Evolutionary conservation across 2,888 invertebrate species (phyloP).

Genomic region (Mayetiola destructor): DNA sequence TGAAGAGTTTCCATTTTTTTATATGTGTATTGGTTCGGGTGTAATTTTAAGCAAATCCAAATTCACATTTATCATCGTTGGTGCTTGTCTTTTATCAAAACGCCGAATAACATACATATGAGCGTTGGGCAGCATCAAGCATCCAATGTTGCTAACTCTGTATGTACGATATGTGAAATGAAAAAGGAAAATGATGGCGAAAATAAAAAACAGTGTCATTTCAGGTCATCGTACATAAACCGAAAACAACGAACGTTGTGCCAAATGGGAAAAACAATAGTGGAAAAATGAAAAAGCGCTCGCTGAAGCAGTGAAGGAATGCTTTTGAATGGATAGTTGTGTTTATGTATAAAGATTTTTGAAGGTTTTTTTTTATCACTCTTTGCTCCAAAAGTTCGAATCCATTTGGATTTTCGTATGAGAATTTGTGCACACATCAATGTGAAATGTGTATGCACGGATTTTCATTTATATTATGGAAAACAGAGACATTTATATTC

Average conservation of each 20-base stretch:
- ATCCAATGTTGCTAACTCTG: too few species aligned
- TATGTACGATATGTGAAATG: too few species aligned
- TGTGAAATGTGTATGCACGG: slow-evolving; percentile 1
- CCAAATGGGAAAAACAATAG: background rate
- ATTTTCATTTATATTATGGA: slow-evolving; percentile 1
- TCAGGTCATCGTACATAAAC: slow-evolving; percentile 6
- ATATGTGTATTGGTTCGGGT: too few species aligned
- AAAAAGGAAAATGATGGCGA: too few species aligned
- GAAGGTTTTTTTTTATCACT: too few species aligned
- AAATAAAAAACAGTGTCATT: background rate
- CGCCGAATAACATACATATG: background rate
- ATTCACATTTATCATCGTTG: slow-evolving; percentile 4
- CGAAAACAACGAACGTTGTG: background rate
- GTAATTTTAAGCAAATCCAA: background rate
- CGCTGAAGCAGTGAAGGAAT: background rate
- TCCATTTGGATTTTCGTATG: background rate
- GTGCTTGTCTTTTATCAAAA: background rate
- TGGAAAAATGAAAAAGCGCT: background rate
- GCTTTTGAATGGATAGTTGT: too few species aligned
- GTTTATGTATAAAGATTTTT: too few species aligned
- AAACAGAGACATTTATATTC: slow-evolving; percentile 7
- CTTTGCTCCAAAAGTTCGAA: too few species aligned
- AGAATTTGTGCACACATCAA: background rate
- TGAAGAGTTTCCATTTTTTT: too few species aligned
- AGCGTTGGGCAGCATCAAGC: too few species aligned